These are phyloP conservation scores for Aphis gossypii DNA, from an alignment of 1,140 invertebrate genomes.

Conservation along the genomic window DNA sequence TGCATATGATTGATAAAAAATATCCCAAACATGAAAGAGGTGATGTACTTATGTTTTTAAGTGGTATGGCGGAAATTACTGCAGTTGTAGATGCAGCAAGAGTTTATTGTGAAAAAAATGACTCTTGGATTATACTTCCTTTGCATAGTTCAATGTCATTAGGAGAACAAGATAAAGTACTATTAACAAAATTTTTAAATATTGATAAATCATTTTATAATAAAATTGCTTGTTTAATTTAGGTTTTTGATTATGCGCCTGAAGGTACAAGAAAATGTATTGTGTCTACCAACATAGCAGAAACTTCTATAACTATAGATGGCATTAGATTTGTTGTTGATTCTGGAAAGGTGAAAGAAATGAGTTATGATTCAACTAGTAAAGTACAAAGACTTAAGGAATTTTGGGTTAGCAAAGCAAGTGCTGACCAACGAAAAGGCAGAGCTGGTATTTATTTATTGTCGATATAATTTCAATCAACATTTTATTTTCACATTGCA, in stretches of 20 bases:
- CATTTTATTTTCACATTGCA: conserved; percentile 25
- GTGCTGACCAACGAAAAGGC: conserved; percentile 96
- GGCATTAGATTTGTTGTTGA: conserved; percentile 97
- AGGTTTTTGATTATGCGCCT: conserved; percentile 96
- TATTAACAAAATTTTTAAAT: neutral
- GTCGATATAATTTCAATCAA: neutral
- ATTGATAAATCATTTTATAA: neutral
- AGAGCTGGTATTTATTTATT: conserved; percentile 74
- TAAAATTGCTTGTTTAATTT: conserved; percentile 60
- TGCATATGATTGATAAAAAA: conserved; percentile 91
- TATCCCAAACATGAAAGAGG: conserved; percentile 86
- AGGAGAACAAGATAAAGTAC: conserved; percentile 93
- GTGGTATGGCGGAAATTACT: conserved; percentile 94
- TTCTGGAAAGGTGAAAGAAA: conserved; percentile 96
- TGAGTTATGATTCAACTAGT: conserved; percentile 89
- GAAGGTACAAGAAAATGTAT: conserved; percentile 96
- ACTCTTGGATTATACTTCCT: conserved; percentile 92
- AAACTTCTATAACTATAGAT: conserved; percentile 99
- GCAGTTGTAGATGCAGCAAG: conserved; percentile 86
- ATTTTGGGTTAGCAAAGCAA: conserved; percentile 97
- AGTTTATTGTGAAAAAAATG: conserved; percentile 81
- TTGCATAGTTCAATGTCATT: conserved; percentile 93
- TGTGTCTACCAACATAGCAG: conserved; percentile 98
- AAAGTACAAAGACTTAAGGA: conserved; percentile 90
- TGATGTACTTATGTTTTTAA: conserved; percentile 95